These are phyloP conservation scores for Drosophila meridionalis DNA, from an alignment of 2,888 invertebrate species.

Conservation along the genomic window DNA sequence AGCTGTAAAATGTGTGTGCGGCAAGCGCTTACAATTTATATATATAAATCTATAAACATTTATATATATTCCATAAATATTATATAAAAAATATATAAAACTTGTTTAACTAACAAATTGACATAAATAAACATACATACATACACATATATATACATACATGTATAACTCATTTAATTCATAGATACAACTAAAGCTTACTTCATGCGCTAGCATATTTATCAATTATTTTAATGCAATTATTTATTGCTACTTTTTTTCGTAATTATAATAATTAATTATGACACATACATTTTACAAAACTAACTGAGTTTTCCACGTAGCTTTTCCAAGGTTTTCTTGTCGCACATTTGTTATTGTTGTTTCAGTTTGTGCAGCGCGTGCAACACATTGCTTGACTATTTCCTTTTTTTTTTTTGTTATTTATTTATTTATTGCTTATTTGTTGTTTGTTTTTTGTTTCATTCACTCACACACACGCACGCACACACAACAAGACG, in stretches of 20 bases:
- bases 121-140: neutral
- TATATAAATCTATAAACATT: neutral
- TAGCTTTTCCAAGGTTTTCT: conserved; percentile 48
- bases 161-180: neutral
- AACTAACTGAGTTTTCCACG: conserved; percentile 44
- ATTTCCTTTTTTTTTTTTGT: neutral
- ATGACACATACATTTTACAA: conserved; percentile 33
- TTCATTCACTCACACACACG: conserved; percentile 44
- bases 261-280: conserved; percentile 68
- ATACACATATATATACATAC: neutral
- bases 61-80: conserved; percentile 18
- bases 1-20: conserved; percentile 2
- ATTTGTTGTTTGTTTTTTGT: conserved; percentile 27
- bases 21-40: conserved; percentile 46
- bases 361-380: conserved; percentile 42
- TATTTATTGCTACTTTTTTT: neutral
- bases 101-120: conserved; percentile 1
- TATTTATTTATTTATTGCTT: conserved; percentile 17
- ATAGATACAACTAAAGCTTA: conserved; percentile 4
- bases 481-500: conserved; percentile 1
- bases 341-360: conserved; percentile 24
- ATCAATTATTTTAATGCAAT: conserved; percentile 6
- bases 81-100: neutral
- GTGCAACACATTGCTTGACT: conserved; percentile 64
- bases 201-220: neutral